These are phyloP conservation scores for Venusia cambrica DNA, from an alignment of 2,888 invertebrate genomes.

Conservation along the genomic window DNA sequence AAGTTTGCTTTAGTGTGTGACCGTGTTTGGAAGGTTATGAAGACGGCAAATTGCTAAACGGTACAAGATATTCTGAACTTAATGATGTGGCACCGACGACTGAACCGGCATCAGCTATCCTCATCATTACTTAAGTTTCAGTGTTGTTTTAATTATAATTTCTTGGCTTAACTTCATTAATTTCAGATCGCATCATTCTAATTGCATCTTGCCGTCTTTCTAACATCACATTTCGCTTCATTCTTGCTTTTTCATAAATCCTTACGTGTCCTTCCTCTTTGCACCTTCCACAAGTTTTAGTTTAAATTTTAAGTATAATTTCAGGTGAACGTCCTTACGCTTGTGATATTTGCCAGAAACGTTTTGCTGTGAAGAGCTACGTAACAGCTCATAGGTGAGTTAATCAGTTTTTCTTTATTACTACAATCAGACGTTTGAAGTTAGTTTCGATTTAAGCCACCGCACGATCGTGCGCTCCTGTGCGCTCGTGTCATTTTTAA, in stretches of 20 bases:
- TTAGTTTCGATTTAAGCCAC: too few species aligned
- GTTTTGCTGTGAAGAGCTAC: constrained; percentile 90
- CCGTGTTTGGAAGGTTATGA: constrained; percentile 42
- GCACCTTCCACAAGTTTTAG: neutral
- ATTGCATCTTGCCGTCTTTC: constrained; percentile 81
- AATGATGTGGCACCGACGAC: constrained; percentile 79
- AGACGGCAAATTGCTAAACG: constrained; percentile 76
- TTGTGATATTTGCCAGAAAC: constrained; percentile 89
- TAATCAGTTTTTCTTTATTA: neutral
- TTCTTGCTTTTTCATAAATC: constrained; percentile 46
- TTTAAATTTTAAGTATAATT: constrained; percentile 29
- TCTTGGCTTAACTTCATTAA: constrained; percentile 65
- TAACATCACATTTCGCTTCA: constrained; percentile 62
- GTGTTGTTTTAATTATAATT: constrained; percentile 57
- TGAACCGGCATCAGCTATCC: constrained; percentile 35
- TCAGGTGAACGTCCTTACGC: constrained; percentile 88
- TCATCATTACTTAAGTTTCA: constrained; percentile 62
- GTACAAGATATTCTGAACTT: constrained; percentile 47
- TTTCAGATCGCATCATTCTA: constrained; percentile 68
- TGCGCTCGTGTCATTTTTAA: too few species aligned
- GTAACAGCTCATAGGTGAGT: constrained; percentile 86
- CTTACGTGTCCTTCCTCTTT: constrained; percentile 5
- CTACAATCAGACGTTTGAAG: too few species aligned
- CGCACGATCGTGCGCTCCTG: too few species aligned
- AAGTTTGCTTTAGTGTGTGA: constrained; percentile 17